Base-by-base conservation (phyloP, 2,797 vertebrate genomes). In the Odontamblyopus lacepedii region DNA sequence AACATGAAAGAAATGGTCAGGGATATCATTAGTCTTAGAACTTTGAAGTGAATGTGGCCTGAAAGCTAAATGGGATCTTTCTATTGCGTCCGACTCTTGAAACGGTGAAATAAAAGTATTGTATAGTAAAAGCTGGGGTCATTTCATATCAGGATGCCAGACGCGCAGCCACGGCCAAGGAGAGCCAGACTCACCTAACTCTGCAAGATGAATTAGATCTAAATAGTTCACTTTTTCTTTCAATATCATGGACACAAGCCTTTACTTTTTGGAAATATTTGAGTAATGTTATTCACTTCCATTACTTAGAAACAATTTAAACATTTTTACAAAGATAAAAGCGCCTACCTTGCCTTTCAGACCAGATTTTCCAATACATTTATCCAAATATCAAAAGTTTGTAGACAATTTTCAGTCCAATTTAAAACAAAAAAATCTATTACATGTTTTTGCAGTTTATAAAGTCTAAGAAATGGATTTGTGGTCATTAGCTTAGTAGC, bases 81-180 rank as follows among this genome's bases (percentile, higher is more conserved):
- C 57, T 60, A 5, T n/a, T 59, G 56, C 26, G 27, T 26, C 26
- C 27, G 26, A 59, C 56, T 59, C 56, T 60, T 60, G 57, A 60
- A 60, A 60, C 57, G 30, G 6, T 63, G 35, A 63, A 63, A 63
- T n/a, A 38, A 63, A 41, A 63, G 30, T 38, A 63, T n/a, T 32
- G 15, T 65, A 30, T 44, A 23, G 63, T 41, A 38, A 23, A 19
- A 44, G 11, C 32, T 23, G 19, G 30, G 32, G 32, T n/a, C 35
- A 51, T 67, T 67, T 67, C 6, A 51, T 51, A 67, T 51, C 65
- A 67, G 48, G 27, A 53, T 50, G 41, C 32, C 41, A 50, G 11
- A 65, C 62, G 62, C 61, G 13, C 62, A 11, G 1, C 32, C 35
- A 12, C 35, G 5, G 38, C 38, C 35, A 64, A 48, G 38, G 38